Evolutionary conservation across 2,113 vertebrate genomes (phyloP).

Genomic region (Alectura lathami): DNA sequence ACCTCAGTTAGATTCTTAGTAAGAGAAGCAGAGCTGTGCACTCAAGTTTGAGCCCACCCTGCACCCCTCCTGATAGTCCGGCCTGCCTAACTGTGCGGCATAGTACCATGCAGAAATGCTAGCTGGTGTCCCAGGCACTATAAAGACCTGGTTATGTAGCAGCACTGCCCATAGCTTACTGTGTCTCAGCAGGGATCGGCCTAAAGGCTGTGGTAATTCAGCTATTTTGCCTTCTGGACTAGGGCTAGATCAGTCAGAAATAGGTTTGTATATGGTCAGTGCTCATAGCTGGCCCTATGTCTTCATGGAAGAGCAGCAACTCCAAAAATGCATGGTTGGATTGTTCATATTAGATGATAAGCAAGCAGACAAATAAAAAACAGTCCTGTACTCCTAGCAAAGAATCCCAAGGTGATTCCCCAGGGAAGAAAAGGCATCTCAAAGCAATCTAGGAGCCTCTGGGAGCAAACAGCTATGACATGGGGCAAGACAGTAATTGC

Average conservation of each 20-base stretch:
- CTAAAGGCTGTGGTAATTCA: background rate
- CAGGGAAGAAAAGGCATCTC: background rate
- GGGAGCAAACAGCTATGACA: background rate
- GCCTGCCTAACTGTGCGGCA: background rate
- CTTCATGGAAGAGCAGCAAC: background rate
- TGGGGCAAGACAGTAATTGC: background rate
- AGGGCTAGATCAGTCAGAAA: background rate
- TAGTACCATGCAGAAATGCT: background rate
- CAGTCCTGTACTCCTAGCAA: background rate
- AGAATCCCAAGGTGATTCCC: background rate
- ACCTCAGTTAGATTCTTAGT: background rate
- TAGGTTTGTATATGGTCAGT: background rate
- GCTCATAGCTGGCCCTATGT: background rate
- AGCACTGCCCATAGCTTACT: background rate
- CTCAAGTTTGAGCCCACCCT: background rate
- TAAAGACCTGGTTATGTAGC: background rate
- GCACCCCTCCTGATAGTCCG: background rate
- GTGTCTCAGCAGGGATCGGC: background rate
- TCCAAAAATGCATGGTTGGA: background rate
- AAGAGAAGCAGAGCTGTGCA: background rate
- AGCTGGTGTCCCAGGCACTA: background rate
- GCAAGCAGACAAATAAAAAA: background rate
- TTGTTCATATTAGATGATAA: background rate
- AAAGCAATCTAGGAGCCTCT: background rate
- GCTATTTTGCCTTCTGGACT: background rate